These are phyloP conservation scores for Brachyrhaphis roseni DNA, from an alignment of 2,797 vertebrate genomes.

Conservation along the genomic window DNA sequence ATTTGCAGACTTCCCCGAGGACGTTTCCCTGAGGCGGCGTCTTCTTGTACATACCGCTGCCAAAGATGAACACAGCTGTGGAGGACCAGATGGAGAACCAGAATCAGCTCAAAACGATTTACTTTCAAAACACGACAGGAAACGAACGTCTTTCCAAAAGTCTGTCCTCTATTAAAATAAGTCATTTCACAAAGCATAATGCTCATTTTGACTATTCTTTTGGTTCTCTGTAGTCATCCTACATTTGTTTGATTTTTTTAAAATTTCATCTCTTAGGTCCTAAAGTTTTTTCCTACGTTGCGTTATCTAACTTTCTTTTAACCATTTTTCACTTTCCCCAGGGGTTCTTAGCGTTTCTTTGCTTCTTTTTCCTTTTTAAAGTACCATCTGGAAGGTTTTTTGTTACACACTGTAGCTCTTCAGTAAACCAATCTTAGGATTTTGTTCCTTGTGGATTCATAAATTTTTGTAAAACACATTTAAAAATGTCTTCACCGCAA, in stretches of 20 bases:
- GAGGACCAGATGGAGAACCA: conserved; percentile 38
- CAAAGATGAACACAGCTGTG: conserved; percentile 91
- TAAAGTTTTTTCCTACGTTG: not conserved
- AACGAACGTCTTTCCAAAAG: not conserved
- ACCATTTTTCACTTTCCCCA: not conserved
- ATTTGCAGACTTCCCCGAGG: conserved; percentile 87
- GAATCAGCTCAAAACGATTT: not conserved
- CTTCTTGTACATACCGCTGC: conserved; percentile 90
- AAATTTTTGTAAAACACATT: not conserved
- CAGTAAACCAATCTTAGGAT: not conserved
- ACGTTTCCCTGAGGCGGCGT: conserved; percentile 91
- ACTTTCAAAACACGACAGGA: not conserved
- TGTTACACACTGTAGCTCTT: not conserved
- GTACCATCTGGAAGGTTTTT: not conserved
- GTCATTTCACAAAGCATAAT: not conserved
- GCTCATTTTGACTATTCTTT: not conserved
- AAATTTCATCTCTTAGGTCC: not conserved
- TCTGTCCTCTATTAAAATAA: not conserved
- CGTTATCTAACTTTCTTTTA: not conserved
- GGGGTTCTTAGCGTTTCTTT: not conserved
- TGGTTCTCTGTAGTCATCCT: not conserved
- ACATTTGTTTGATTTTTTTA: not conserved
- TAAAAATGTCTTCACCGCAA: not conserved
- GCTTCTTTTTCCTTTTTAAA: not conserved
- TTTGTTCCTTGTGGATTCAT: not conserved